Conservation (phyloP, 2,888 invertebrate genomes). For the Muschampia plurimacula region DNA sequence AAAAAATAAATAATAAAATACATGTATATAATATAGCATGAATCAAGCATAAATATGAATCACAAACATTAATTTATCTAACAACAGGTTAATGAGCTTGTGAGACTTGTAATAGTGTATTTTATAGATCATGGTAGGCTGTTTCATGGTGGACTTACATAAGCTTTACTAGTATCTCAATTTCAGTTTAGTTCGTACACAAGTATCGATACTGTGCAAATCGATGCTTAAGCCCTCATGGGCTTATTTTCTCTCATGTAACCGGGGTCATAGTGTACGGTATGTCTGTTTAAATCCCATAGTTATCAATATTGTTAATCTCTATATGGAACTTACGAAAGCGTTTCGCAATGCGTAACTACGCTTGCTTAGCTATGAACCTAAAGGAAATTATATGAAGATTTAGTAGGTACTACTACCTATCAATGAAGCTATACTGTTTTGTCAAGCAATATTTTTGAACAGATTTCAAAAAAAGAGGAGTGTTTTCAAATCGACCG, state of each 20-base stretch:
- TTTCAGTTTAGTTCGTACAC: slow-evolving; percentile 9
- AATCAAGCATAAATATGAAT: not conserved
- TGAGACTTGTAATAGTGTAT: slow-evolving; percentile 22
- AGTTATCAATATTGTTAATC: slow-evolving; percentile 33
- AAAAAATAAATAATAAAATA: not conserved
- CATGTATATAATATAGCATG: not conserved
- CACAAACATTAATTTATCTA: slow-evolving; percentile 22
- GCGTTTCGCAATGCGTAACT: slow-evolving; percentile 27
- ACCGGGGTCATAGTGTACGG: slow-evolving; percentile 33
- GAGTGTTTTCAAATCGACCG: too few relatives aligned
- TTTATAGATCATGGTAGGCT: slow-evolving; percentile 25
- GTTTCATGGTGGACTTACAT: slow-evolving; percentile 31
- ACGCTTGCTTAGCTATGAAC: slow-evolving; percentile 2
- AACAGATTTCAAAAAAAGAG: too few relatives aligned
- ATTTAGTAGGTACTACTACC: not conserved
- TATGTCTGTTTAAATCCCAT: slow-evolving; percentile 36
- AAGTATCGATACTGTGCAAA: slow-evolving; percentile 23
- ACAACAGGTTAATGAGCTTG: slow-evolving; percentile 22
- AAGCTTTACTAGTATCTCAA: slow-evolving; percentile 29
- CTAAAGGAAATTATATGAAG: slow-evolving; percentile 9
- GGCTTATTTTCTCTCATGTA: slow-evolving; percentile 28
- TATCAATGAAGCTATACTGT: too few relatives aligned
- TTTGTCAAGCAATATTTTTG: too few relatives aligned
- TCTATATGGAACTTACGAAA: slow-evolving; percentile 7
- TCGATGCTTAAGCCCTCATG: slow-evolving; percentile 16